Evolutionary conservation across 2,113 vertebrate genomes (phyloP), one percentile per base, ranked within the genome.

Genomic region (Macrotus californicus): DNA sequence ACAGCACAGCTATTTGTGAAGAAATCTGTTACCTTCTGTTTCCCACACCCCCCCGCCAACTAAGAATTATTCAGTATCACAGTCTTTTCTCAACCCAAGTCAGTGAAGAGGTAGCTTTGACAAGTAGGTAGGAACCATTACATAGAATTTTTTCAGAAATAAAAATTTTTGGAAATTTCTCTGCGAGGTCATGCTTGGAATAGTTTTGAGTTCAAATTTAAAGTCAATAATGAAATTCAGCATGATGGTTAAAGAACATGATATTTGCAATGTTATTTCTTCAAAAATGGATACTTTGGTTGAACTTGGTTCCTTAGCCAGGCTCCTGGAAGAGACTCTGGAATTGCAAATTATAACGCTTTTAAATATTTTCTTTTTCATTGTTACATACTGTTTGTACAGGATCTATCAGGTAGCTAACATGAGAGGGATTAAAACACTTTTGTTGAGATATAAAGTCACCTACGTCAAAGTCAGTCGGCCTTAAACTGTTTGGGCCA

Each of bases 171-270:
- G 22, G n/a, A 82, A 89, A 81, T 19, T 21, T 90, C 50, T 81
- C 24, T 82, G 4, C 4, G 66, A 85, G 64, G 31, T 16, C 50
- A 36, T 81, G 6, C 48, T 94, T 89, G 26, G n/a, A 46, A 64
- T 90, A 85, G 41, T 96, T 93, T 93, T 82, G 26, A 94, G 96
- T 88, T 87, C 9, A 80, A 86, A 73, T 83, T 85, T 83, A 69
- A 87, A 87, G 48, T 50, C 73, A 92, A 26, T 82, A 91, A 59
- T 76, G 43, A 80, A n/a, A 88, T 80, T 69, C 59, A 72, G 48
- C 34, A 36, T n/a, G 19, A 31, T 70, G 73, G 83, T 36, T 73
- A 92, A 87, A 8, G 13, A 83, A 41, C 3, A 24, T 41, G 39
- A 52, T 50, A 70, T 76, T 72, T 86, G 76, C 29, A 75, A 75